A percentile compares a stretch with the other conserved stretches of the same genome.
phyloP scores from a whole-genome alignment of 1,140 invertebrate genomes.

The Drosophila tani region DNA sequence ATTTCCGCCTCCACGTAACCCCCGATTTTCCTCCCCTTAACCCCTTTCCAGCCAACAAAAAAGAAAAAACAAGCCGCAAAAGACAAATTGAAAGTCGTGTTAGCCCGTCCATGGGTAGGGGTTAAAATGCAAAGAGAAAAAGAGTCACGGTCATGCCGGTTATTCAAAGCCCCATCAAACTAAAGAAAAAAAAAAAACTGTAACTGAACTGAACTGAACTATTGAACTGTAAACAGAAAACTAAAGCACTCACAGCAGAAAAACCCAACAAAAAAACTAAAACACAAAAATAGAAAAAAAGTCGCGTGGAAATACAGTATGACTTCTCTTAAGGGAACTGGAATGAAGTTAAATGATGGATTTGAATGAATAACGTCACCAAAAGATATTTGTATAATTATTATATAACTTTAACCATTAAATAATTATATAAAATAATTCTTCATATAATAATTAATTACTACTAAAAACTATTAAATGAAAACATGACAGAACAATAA shows the following conservation, averaged over 20 bases:
- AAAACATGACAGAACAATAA: too few species aligned
- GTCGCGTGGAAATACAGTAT: not conserved
- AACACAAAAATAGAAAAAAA: constrained; percentile 1
- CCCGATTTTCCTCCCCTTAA: not conserved
- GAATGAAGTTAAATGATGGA: not conserved
- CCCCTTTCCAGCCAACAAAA: not conserved
- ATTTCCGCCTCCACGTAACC: constrained; percentile 33
- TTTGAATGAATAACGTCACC: too few species aligned
- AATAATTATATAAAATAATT: too few species aligned
- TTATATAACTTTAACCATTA: too few species aligned
- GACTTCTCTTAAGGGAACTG: not conserved
- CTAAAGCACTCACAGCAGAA: constrained; percentile 7
- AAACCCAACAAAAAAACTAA: constrained; percentile 14
- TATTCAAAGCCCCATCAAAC: constrained; percentile 24
- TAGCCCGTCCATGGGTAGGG: constrained; percentile 10
- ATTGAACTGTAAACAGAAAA: constrained; percentile 55
- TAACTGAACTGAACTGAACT: constrained; percentile 42
- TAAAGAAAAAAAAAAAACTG: constrained; percentile 22
- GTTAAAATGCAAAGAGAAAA: constrained; percentile 17
- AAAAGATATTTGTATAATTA: too few species aligned
- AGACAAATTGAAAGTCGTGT: constrained; percentile 53
- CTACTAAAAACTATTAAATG: too few species aligned
- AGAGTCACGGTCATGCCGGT: constrained; percentile 43
- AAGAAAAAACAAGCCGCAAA: constrained; percentile 34
- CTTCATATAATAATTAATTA: too few species aligned